Evolutionary conservation across 2,888 invertebrate species (phyloP).

Genomic region (Chrysomela aeneicollis): DNA sequence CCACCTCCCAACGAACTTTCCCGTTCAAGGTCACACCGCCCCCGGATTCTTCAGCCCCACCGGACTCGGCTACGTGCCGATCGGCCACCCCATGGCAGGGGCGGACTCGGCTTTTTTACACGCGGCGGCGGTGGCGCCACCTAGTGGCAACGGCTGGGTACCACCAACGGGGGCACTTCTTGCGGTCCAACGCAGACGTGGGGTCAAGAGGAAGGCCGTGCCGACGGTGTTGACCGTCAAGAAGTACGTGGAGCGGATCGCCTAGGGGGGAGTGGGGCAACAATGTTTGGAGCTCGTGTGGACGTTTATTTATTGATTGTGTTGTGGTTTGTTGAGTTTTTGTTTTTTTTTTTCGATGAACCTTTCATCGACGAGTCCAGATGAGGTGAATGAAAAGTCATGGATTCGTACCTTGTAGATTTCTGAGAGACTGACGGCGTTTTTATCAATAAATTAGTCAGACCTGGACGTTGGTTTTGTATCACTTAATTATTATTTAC

Average conservation of each 20-base stretch:
- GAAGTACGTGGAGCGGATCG: slow-evolving; percentile 27
- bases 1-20: not conserved
- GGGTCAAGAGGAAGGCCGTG: slow-evolving; percentile 25
- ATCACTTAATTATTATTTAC: no score
- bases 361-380: no score
- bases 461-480: no score
- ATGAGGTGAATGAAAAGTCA: no score
- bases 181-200: slow-evolving; percentile 37
- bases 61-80: not conserved
- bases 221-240: slow-evolving; percentile 40
- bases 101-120: slow-evolving; percentile 38
- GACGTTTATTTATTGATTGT: not conserved
- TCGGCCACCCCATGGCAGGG: not conserved
- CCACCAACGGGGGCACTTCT: slow-evolving; percentile 15
- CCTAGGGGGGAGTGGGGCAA: slow-evolving; percentile 19
- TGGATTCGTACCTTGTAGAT: no score
- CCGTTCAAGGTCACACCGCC: not conserved
- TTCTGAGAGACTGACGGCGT: no score
- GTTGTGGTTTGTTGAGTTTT: not conserved
- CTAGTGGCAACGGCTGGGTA: slow-evolving; percentile 36
- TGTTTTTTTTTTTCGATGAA: not conserved
- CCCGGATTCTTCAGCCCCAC: not conserved
- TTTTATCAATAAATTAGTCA: no score
- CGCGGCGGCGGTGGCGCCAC: slow-evolving; percentile 40
- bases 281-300: not conserved